These are phyloP conservation scores for Hemithea aestivaria DNA, from an alignment of 2,888 invertebrate species.

Conservation along the genomic window DNA sequence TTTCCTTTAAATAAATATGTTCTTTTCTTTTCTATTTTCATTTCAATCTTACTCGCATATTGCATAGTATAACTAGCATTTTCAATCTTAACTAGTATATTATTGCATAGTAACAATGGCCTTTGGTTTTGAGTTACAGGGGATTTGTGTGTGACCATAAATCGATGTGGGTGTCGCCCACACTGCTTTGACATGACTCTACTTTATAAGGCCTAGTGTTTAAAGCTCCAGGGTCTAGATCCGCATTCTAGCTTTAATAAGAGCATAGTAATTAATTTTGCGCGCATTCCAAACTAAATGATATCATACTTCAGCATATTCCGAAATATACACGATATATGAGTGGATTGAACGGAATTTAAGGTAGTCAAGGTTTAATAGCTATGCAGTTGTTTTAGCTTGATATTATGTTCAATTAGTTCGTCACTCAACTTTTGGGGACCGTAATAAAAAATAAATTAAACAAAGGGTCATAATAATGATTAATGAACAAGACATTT, in stretches of 20 bases:
- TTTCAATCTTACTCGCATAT: slow-evolving; percentile 8
- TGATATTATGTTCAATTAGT: too few relatives aligned
- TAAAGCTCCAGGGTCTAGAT: slow-evolving; percentile 22
- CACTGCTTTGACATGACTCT: slow-evolving; percentile 2
- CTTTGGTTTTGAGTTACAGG: slow-evolving; percentile 11
- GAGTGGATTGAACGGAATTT: too few relatives aligned
- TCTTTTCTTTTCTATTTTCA: too few relatives aligned
- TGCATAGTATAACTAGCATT: too few relatives aligned
- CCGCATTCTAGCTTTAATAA: slow-evolving; percentile 20
- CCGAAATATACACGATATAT: too few relatives aligned
- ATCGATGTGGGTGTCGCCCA: slow-evolving; percentile 23
- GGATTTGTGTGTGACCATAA: slow-evolving; percentile 15
- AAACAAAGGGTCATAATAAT: neutral
- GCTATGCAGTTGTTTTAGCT: too few relatives aligned
- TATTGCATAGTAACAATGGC: too few relatives aligned
- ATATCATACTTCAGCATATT: too few relatives aligned
- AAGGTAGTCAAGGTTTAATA: too few relatives aligned
- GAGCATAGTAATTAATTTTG: slow-evolving; percentile 12
- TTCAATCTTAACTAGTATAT: too few relatives aligned
- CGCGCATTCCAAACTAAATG: slow-evolving; percentile 10
- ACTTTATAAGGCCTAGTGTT: slow-evolving; percentile 1
- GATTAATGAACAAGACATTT: neutral
- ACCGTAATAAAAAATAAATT: slow-evolving; percentile 6
- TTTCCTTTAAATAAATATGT: too few relatives aligned
- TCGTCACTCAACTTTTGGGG: too few relatives aligned